These are phyloP conservation scores for Euura lappo DNA, from an alignment of 1,140 invertebrate genomes.

Conservation along the genomic window DNA sequence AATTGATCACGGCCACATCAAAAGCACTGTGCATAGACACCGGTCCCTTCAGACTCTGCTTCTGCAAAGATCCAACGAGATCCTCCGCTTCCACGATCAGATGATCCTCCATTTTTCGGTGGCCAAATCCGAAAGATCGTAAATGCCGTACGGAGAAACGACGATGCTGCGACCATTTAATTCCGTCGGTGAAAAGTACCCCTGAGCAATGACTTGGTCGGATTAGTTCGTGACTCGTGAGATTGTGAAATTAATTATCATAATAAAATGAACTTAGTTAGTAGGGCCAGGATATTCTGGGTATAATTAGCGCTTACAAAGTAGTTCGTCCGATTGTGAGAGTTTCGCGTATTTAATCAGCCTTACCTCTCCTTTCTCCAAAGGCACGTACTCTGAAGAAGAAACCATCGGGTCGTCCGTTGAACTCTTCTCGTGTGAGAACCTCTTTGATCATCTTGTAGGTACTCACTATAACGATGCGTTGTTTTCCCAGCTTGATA, in stretches of 20 bases:
- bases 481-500: conserved; percentile 63
- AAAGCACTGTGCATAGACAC: conserved; percentile 63
- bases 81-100: conserved; percentile 66
- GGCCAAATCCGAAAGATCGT: conserved; percentile 67
- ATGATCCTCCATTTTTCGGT: conserved; percentile 63
- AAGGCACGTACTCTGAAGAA: conserved; percentile 69
- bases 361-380: conserved; percentile 68
- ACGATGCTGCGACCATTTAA: conserved; percentile 65
- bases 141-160: conserved; percentile 67
- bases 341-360: conserved; percentile 22
- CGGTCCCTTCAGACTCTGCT: conserved; percentile 35
- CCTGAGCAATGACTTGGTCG: conserved; percentile 50
- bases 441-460: conserved; percentile 67
- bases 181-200: conserved; percentile 70
- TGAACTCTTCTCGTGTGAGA: conserved; percentile 67
- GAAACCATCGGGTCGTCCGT: conserved; percentile 73
- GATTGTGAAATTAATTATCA: too few relatives aligned
- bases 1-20: conserved; percentile 71
- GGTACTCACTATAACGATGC: conserved; percentile 68
- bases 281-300: too few relatives aligned
- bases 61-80: conserved; percentile 54
- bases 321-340: conserved; percentile 1
- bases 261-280: too few relatives aligned
- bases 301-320: conserved; percentile 12
- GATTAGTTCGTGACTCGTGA: too few relatives aligned